phyloP scores from a whole-genome alignment of 2,797 vertebrate genomes.

The Danionella dracula region DNA sequence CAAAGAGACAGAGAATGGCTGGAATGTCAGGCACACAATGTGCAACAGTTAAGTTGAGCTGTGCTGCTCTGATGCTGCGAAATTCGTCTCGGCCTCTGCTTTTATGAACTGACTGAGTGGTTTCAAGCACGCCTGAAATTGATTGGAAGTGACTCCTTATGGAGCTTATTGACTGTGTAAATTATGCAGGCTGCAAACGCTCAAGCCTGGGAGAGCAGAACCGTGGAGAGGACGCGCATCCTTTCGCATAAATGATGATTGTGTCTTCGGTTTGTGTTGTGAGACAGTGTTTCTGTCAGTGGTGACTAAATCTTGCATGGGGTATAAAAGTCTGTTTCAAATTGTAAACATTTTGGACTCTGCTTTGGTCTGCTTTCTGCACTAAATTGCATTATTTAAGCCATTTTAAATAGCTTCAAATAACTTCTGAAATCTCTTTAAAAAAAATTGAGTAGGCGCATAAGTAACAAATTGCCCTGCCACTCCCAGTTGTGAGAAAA shows the following conservation, averaged over 20 bases:
- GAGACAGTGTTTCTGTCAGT: not conserved
- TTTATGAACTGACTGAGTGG: conserved; percentile 59
- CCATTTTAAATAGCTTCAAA: too few relatives aligned
- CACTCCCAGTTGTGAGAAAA: too few relatives aligned
- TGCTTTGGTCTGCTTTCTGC: too few relatives aligned
- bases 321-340: too few relatives aligned
- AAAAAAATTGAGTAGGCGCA: too few relatives aligned
- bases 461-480: too few relatives aligned
- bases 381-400: too few relatives aligned
- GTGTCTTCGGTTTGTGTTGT: conserved; percentile 45
- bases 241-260: conserved; percentile 67
- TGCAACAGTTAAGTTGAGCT: conserved; percentile 38
- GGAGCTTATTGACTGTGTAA: conserved; percentile 49
- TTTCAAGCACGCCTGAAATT: conserved; percentile 58
- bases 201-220: conserved; percentile 63
- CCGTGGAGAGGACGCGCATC: conserved; percentile 50
- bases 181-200: conserved; percentile 52
- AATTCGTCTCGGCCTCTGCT: conserved; percentile 50
- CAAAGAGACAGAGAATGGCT: conserved; percentile 1
- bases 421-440: conserved; percentile 41
- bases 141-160: conserved; percentile 50
- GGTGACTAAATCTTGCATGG: too few relatives aligned
- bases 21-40: conserved; percentile 41
- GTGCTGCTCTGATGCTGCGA: conserved; percentile 36
- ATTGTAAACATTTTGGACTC: too few relatives aligned